Percentiles rank a stretch among this genome's conserved stretches.
Evolutionary conservation across 2,888 invertebrate genomes (phyloP).

Genomic region (Sphaerophoria rueppellii): DNA sequence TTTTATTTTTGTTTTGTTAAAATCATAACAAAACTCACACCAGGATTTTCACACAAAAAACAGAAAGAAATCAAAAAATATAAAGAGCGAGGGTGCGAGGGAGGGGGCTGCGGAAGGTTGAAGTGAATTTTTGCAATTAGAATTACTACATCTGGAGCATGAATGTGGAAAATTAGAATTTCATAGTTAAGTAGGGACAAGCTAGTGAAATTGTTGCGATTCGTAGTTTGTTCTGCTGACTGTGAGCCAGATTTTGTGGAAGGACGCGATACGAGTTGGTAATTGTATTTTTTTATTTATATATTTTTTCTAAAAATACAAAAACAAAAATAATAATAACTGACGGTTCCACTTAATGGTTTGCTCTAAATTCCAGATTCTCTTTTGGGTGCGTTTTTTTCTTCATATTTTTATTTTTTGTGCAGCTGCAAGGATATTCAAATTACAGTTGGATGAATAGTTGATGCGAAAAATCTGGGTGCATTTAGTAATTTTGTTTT

Average conservation of each 20-base stretch:
- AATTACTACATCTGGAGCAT: conserved; percentile 57
- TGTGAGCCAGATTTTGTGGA: conserved; percentile 17
- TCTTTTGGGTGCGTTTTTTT: neutral
- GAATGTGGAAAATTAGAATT: conserved; percentile 67
- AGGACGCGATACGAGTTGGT: conserved; percentile 12
- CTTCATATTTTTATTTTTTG: neutral
- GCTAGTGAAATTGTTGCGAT: conserved; percentile 22
- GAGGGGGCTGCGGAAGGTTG: too few relatives aligned
- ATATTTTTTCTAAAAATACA: neutral
- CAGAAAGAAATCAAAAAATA: neutral
- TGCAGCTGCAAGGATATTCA: conserved; percentile 1
- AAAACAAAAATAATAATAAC: neutral
- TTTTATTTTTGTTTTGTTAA: conserved; percentile 20
- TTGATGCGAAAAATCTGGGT: neutral
- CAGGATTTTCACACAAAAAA: neutral
- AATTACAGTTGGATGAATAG: conserved; percentile 18
- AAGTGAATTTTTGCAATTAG: conserved; percentile 57
- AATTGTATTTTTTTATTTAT: conserved; percentile 11
- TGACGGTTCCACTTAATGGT: conserved; percentile 14
- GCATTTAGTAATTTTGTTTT: conserved; percentile 2
- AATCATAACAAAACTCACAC: neutral
- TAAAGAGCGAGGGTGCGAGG: neutral
- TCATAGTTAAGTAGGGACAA: conserved; percentile 46
- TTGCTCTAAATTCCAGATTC: conserved; percentile 13
- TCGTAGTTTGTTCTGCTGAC: too few relatives aligned